Conservation (phyloP, 2,888 invertebrate genomes). For the Liodrosophila aerea region DNA sequence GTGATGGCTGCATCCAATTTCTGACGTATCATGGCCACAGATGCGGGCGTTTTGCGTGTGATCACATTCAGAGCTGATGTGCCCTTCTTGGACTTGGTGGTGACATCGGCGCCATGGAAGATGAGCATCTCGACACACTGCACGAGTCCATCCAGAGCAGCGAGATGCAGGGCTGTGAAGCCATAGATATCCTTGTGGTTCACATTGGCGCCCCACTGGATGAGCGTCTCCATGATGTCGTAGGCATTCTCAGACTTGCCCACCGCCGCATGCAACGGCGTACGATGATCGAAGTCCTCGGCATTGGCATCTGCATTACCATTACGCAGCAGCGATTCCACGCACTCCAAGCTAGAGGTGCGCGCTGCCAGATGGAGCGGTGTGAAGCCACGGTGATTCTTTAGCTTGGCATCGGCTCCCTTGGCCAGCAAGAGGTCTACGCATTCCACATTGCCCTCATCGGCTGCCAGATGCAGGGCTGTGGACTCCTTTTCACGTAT, state of each 20-base stretch:
- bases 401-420: conserved; percentile 89
- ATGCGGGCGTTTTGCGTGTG: conserved; percentile 92
- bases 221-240: conserved; percentile 90
- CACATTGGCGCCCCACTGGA: conserved; percentile 91
- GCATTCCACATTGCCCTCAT: conserved; percentile 92
- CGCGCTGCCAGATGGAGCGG: conserved; percentile 93
- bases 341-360: conserved; percentile 90
- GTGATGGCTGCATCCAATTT: conserved; percentile 92
- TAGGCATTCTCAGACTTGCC: conserved; percentile 92
- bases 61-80: conserved; percentile 93
- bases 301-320: conserved; percentile 90
- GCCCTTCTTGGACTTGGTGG: conserved; percentile 92
- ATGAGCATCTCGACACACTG: conserved; percentile 93
- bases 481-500: conserved; percentile 89
- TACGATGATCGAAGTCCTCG: conserved; percentile 91
- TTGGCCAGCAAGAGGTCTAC: conserved; percentile 88
- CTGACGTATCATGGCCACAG: conserved; percentile 91
- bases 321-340: conserved; percentile 89
- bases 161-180: conserved; percentile 92
- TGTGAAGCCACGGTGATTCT: conserved; percentile 91
- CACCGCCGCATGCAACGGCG: conserved; percentile 91
- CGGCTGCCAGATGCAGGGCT: conserved; percentile 92
- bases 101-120: conserved; percentile 93
- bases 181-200: conserved; percentile 93
- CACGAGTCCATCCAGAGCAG: conserved; percentile 92